Evolutionary conservation across 2,797 vertebrate genomes (phyloP), one percentile per base, ranked within the genome.

Genomic region (Carapus acus): DNA sequence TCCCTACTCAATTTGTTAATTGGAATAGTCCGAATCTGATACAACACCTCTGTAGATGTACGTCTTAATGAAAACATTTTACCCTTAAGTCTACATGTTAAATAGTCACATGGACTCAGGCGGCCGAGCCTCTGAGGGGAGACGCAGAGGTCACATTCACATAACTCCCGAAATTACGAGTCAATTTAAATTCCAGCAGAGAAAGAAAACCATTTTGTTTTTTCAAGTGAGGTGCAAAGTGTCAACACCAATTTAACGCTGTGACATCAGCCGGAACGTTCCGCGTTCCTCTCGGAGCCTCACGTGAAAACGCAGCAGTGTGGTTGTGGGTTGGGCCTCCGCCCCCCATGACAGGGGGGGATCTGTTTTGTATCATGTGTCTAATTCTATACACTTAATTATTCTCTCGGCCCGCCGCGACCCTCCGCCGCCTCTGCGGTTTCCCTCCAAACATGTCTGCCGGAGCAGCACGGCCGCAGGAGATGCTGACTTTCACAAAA

Each of bases 281-380:
- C 48, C 40, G n/a, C 29, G 49, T 58, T 56, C 48, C 52, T 21
- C 55, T 52, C 58, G 49, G 57, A 62, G 49, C 44, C 46, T 61
- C 34, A 44, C 47, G 40, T 52, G 43, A 37, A 55, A 64, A 65
- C 62, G 58, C 65, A 76, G 53, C 54, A 20, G 48, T 79, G 78
- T 66, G 81, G 79, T 81, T 76, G 58, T 49, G 77, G 71, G 58
- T 62, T 78, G 23, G n/a, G 60, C 71, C 60, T 75, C 53, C 45
- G 55, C 49, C 63, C 41, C 49, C 79, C 74, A 76, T 66, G 63
- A 54, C 33, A 31, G 43, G 64, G n/a, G n/a, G 66, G 49, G 75
- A 62, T 71, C 83, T 86, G 85, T 65, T 84, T 76, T 81, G 62
- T 66, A 56, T 87, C 82, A 83, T 49, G 47, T 37, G 55, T 79